A percentile compares a stretch with the other conserved stretches of the same genome.
Conservation (phyloP, 2,797 vertebrate genomes). For the Takifugu ocellatus region DNA sequence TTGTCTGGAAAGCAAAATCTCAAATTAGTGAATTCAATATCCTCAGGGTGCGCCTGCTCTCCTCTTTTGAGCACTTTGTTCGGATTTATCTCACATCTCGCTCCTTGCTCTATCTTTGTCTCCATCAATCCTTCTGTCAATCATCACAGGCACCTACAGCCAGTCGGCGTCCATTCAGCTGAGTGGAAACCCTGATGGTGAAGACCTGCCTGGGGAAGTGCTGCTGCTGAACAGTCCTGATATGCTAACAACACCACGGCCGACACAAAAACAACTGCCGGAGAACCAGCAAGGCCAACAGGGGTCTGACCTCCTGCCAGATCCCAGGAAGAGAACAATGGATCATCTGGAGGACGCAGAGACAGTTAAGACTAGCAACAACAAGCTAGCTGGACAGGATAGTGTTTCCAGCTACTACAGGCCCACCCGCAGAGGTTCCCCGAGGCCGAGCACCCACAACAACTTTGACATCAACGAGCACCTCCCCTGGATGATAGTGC, state of each 20-base stretch:
- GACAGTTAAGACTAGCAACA: constrained; percentile 26
- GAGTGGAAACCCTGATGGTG: constrained; percentile 20
- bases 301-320: constrained; percentile 25
- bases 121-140: constrained; percentile 16
- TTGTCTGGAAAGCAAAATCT: constrained; percentile 39
- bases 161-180: constrained; percentile 56
- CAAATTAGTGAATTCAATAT: constrained; percentile 38
- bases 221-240: constrained; percentile 11
- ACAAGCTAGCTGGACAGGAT: constrained; percentile 33
- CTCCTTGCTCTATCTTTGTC: constrained; percentile 10
- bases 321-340: constrained; percentile 59
- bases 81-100: constrained; percentile 8
- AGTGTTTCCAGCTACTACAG: constrained; percentile 63
- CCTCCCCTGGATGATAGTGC: constrained; percentile 96
- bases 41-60: constrained; percentile 18
- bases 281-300: constrained; percentile 37
- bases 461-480: constrained; percentile 98
- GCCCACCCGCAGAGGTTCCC: constrained; percentile 81
- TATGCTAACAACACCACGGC: constrained; percentile 6
- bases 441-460: constrained; percentile 79
- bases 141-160: constrained; percentile 40
- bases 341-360: constrained; percentile 71
- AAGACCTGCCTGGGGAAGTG: constrained; percentile 16
- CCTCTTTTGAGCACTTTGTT: constrained; percentile 14
- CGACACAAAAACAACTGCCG: constrained; percentile 54